These are phyloP conservation scores for Cerastoderma edule DNA, from an alignment of 2,888 invertebrate genomes.

Conservation along the genomic window DNA sequence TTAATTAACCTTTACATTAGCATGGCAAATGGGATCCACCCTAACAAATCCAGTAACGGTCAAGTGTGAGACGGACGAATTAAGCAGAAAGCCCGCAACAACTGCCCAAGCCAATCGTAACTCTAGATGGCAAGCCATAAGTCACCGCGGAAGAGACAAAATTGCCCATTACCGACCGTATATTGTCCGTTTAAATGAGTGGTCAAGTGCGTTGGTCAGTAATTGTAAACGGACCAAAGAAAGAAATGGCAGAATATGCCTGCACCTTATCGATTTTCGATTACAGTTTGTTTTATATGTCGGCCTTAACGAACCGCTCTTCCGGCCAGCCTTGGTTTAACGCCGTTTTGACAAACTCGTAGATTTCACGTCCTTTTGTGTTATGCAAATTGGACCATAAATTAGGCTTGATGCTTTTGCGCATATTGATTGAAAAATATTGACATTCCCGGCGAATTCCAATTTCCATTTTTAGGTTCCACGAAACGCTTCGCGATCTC, in stretches of 20 bases:
- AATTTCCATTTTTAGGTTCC: conserved; percentile 39
- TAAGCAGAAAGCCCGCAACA: conserved; percentile 38
- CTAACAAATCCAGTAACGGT: conserved; percentile 27
- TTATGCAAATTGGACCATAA: conserved; percentile 39
- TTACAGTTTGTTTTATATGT: conserved; percentile 53
- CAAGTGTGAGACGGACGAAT: conserved; percentile 49
- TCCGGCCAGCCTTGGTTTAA: conserved; percentile 35
- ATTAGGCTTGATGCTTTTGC: conserved; percentile 36
- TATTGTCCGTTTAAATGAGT: conserved; percentile 49
- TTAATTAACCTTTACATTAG: conserved; percentile 54
- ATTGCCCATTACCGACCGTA: conserved; percentile 37
- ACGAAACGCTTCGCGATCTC: conserved; percentile 45
- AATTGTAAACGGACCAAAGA: conserved; percentile 49
- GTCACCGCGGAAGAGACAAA: conserved; percentile 39
- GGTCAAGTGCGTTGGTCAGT: conserved; percentile 56
- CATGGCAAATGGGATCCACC: conserved; percentile 17
- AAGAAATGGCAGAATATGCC: conserved; percentile 52
- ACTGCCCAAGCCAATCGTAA: conserved; percentile 32
- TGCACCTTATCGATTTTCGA: conserved; percentile 57
- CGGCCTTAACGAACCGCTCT: conserved; percentile 40
- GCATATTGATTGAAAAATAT: conserved; percentile 54
- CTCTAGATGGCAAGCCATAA: conserved; percentile 33
- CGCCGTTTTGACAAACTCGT: conserved; percentile 35
- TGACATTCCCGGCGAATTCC: conserved; percentile 45
- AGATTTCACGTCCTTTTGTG: conserved; percentile 39